These are phyloP conservation scores for Diorhabda sublineata DNA, from an alignment of 1,140 invertebrate species.

Conservation along the genomic window DNA sequence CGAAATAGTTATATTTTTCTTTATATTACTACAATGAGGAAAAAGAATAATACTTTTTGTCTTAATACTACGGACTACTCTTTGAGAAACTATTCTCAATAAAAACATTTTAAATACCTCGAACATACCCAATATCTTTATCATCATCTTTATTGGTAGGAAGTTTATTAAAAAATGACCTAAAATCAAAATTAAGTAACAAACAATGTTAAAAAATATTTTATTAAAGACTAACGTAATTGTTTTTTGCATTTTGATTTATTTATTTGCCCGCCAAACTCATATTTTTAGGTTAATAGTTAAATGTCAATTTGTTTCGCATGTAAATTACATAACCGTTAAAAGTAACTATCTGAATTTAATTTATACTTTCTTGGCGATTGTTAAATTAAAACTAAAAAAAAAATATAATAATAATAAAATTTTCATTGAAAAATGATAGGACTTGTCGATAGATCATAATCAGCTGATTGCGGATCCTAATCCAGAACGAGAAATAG, in stretches of 20 bases:
- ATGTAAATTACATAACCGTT: not conserved
- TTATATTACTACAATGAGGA: not conserved
- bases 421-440: not conserved
- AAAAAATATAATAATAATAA: not conserved
- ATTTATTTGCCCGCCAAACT: not conserved
- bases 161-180: conserved; percentile 16
- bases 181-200: conserved; percentile 8
- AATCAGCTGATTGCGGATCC: not conserved
- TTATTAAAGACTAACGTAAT: conserved; percentile 15
- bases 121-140: not conserved
- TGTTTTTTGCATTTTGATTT: conserved; percentile 10
- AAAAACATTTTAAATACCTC: not conserved
- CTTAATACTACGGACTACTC: not conserved
- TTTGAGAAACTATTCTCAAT: not conserved
- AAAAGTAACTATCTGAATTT: not conserved
- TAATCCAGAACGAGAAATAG: no score
- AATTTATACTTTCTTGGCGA: not conserved
- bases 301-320: not conserved
- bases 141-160: conserved; percentile 3
- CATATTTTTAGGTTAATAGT: not conserved
- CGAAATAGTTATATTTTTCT: not conserved
- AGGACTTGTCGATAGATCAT: not conserved
- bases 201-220: not conserved
- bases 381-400: not conserved
- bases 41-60: not conserved